These are phyloP conservation scores for Triplophysa tibetana DNA, from an alignment of 2,113 vertebrate genomes.

Conservation along the genomic window DNA sequence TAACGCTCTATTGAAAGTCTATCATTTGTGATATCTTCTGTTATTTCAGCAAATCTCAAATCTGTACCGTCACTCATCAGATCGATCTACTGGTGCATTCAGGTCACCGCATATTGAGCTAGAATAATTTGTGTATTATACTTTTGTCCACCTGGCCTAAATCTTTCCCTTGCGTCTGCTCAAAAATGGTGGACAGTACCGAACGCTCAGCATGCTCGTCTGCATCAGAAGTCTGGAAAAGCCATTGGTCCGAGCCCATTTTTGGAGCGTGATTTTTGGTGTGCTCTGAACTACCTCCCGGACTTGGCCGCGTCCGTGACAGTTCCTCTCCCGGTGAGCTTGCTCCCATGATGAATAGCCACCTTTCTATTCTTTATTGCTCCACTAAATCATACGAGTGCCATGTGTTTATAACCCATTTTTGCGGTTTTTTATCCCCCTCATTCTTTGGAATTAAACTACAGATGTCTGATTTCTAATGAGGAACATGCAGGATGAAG, in stretches of 20 bases:
- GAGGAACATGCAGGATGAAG: constrained; percentile 46
- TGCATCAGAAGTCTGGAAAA: constrained; percentile 68
- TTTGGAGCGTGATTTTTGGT: constrained; percentile 57
- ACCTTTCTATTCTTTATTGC: constrained; percentile 78
- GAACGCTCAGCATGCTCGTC: constrained; percentile 56
- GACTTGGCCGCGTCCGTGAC: constrained; percentile 70
- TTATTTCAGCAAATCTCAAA: not conserved
- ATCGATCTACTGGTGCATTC: not conserved
- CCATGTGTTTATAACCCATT: constrained; percentile 78
- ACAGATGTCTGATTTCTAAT: constrained; percentile 59
- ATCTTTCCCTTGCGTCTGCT: constrained; percentile 10
- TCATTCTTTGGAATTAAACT: constrained; percentile 67
- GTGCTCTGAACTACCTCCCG: constrained; percentile 61
- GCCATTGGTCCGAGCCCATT: constrained; percentile 62
- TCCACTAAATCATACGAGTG: constrained; percentile 78
- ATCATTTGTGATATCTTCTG: not conserved
- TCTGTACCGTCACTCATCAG: not conserved
- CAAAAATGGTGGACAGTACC: constrained; percentile 52
- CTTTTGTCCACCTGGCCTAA: constrained; percentile 14
- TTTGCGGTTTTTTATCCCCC: constrained; percentile 71
- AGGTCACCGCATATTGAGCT: not conserved
- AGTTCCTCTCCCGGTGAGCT: constrained; percentile 74
- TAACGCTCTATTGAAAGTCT: too few species aligned
- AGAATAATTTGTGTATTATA: constrained; percentile 25
- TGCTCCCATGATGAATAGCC: constrained; percentile 74